phyloP scores from a whole-genome alignment of 2,797 vertebrate species.

The Acipenser transmontanus region DNA sequence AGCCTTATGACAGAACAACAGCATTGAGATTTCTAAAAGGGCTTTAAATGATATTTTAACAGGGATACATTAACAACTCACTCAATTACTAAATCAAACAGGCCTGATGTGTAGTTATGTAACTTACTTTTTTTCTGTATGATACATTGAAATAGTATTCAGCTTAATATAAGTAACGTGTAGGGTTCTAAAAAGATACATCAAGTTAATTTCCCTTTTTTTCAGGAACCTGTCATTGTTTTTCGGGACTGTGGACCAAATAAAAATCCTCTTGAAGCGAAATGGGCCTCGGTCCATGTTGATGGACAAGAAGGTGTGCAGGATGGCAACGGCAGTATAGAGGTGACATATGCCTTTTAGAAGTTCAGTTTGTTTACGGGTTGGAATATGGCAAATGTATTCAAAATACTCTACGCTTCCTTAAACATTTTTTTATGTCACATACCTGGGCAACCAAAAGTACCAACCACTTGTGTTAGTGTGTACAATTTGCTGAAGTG shows the following conservation, averaged over 20 bases:
- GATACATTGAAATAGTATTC: too few relatives aligned
- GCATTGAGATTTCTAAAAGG: not conserved
- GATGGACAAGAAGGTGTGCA: not conserved
- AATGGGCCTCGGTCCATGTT: not conserved
- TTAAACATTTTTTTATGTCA: too few relatives aligned
- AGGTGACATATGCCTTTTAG: not conserved
- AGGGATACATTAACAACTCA: not conserved
- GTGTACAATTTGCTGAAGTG: too few relatives aligned
- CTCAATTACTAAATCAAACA: not conserved
- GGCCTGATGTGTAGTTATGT: not conserved
- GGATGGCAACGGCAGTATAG: not conserved
- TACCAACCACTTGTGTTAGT: too few relatives aligned
- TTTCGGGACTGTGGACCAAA: not conserved
- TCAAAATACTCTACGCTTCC: too few relatives aligned
- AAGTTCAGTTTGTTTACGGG: not conserved
- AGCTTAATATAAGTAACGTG: too few relatives aligned
- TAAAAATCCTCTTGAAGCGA: not conserved
- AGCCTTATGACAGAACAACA: too few relatives aligned
- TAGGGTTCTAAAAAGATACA: not conserved
- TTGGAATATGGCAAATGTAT: not conserved
- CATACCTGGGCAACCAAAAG: too few relatives aligned
- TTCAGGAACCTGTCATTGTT: not conserved
- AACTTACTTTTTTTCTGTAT: not conserved
- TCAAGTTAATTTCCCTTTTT: not conserved
- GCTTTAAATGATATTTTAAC: not conserved